Base-by-base conservation (phyloP, 1,140 invertebrate species). In the Bursaphelenchus mucronatus region DNA sequence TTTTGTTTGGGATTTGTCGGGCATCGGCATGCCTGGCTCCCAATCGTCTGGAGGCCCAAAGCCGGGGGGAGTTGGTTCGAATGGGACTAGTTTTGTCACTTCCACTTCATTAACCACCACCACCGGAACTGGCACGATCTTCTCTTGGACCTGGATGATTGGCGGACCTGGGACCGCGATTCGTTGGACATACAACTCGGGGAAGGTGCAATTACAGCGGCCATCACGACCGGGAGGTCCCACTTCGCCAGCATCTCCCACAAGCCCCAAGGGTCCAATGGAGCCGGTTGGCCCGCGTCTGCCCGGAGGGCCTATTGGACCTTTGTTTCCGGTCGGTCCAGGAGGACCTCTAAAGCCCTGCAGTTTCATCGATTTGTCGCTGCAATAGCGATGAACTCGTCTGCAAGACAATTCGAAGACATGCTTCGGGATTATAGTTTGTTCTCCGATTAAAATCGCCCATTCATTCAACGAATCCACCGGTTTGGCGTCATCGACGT, bases 351-450 rank as follows among this genome's bases (percentile, higher is more conserved):
- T 58, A 50, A 70, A 76, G 58, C 78, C 78, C 2, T 67, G 74
- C 10, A 80, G 62, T 15, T 80, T 76, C 56, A 72, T 76, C 8
- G 69, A 66, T 53, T 64, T 58, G 39, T 80, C 78, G n/a, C 79
- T 63, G 47, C 78, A 80, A 58, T 77, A 80, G 4, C 66, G 61
- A 64, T 80, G 78, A 50, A 80, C 71, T 52, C 76, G 69, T 8
- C 63, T 47, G 55, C 78, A 80, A 43, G 78, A 80, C 47, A 56
- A 54, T 49, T 81, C 78, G 47, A 80, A 78, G 8, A 80, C 79
- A 45, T 81, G 70, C 68, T 67, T 80, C 74, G 78, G 78, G 59
- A 80, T 81, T 17, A 80, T 80, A 6, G 78, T 81, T n/a, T 80
- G 76, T 21, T 79, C 64, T 15, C 77, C 77, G 21, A 79, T 57